Conservation (phyloP, 2,888 invertebrate species). For the Microplitis deprimator region DNA sequence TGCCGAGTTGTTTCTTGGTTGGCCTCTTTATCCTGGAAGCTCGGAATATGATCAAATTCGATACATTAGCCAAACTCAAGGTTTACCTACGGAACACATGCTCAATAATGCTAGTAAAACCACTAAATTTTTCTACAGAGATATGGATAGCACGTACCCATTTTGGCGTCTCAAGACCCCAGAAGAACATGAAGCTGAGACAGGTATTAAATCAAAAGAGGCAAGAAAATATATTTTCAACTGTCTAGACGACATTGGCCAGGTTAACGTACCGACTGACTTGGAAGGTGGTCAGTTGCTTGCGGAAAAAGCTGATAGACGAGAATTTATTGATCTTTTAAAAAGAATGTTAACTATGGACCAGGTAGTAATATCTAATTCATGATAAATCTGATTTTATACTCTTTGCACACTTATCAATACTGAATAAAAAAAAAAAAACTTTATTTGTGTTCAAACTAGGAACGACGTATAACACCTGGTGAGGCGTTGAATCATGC, state of each 20-base stretch:
- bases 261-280: constrained; percentile 97
- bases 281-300: constrained; percentile 95
- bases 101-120: constrained; percentile 97
- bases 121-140: constrained; percentile 97
- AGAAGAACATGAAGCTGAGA: constrained; percentile 98
- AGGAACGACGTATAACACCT: constrained; percentile 95
- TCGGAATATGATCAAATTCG: constrained; percentile 99
- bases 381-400: constrained; percentile 46
- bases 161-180: constrained; percentile 93
- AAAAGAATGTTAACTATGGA: constrained; percentile 99
- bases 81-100: constrained; percentile 98
- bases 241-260: constrained; percentile 98
- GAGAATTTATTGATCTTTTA: constrained; percentile 97
- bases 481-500: constrained; percentile 96
- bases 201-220: constrained; percentile 98
- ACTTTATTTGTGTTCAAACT: constrained; percentile 47
- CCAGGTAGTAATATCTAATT: constrained; percentile 80
- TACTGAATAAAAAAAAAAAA: neutral
- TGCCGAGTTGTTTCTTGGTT: constrained; percentile 98
- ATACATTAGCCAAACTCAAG: constrained; percentile 97
- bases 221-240: constrained; percentile 99
- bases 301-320: constrained; percentile 96
- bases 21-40: constrained; percentile 99
- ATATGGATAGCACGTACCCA: constrained; percentile 92
- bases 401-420: constrained; percentile 3